Percentiles rank a stretch among this genome's conserved stretches.
Conservation (phyloP, 2,797 vertebrate species). For the Rallus crepitans region DNA sequence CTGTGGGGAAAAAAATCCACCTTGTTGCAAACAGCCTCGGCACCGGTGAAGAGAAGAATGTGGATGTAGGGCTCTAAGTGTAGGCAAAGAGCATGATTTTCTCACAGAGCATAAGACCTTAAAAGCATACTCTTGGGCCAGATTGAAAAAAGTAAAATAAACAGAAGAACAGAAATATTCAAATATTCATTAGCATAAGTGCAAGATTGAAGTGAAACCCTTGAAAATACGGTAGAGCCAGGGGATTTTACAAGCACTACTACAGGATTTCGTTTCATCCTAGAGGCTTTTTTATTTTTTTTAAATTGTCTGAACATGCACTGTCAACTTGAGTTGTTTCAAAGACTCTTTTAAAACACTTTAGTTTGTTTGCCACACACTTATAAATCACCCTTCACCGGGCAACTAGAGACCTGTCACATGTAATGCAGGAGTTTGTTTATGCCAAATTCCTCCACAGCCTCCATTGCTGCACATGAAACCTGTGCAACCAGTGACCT, state of each 20-base stretch:
- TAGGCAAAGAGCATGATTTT: background rate
- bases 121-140: background rate
- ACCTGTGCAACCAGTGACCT: background rate
- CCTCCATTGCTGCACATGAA: accelerated
- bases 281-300: background rate
- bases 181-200: background rate
- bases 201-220: background rate
- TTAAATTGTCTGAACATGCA: background rate
- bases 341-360: background rate
- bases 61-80: background rate
- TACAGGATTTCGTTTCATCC: background rate
- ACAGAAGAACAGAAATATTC: background rate
- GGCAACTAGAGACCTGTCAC: background rate
- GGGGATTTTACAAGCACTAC: background rate
- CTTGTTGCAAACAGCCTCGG: background rate
- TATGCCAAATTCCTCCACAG: background rate
- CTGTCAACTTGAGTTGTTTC: background rate
- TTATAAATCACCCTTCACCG: background rate
- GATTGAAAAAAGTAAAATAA: background rate
- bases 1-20: background rate
- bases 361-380: background rate
- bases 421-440: background rate
- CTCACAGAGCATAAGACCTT: background rate
- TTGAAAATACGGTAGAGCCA: background rate
- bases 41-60: background rate